Evolutionary conservation across 2,888 invertebrate species (phyloP), one percentile per base, ranked within the genome.

Genomic region (Morpho achilles): DNA sequence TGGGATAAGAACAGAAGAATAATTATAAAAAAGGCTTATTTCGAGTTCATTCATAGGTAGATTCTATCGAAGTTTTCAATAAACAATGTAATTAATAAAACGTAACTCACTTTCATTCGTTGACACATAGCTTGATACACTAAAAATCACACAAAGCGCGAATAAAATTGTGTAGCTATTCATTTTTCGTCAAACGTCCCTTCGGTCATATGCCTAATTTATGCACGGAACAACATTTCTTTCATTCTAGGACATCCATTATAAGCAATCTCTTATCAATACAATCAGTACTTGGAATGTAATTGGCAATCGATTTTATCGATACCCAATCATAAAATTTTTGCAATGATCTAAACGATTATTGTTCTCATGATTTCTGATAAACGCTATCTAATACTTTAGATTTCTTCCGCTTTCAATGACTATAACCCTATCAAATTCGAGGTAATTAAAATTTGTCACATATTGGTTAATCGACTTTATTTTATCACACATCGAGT

Each of bases 51-150:
- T 32, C 32, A 32, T 3, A 32, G 5, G 32, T 32, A 2, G 32
- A 32, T 32, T 32, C 5, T 5, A 32, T 32, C 32, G 32, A 32
- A 32, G 32, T 32, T 32, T 32, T 32, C 3, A 32, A 32, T 32
- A 16, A 41, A 23, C 7, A 9, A n/a, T n/a, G 7, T 16, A 5
- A 4, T 44, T 7, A 32, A 23, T 32, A 10, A 8, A 40, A 54
- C 53, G 47, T 5, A 43, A 69, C 71, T 71, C 60, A 71, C 71
- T 71, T 56, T 67, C 67, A 44, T 61, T 54, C 3, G 66, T 58
- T 3, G 56, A 54, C 22, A 51, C 64, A 56, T 40, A 22, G 42
- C 52, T 46, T 62, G 48, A 54, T 51, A 56, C 9, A 56, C 50
- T 44, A 59, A 52, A 32, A 10, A 65, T 5, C 8, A 53, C 42